Percentiles rank a stretch among this genome's conserved stretches.
phyloP scores from a whole-genome alignment of 2,113 vertebrate species.

The Etheostoma spectabile region DNA sequence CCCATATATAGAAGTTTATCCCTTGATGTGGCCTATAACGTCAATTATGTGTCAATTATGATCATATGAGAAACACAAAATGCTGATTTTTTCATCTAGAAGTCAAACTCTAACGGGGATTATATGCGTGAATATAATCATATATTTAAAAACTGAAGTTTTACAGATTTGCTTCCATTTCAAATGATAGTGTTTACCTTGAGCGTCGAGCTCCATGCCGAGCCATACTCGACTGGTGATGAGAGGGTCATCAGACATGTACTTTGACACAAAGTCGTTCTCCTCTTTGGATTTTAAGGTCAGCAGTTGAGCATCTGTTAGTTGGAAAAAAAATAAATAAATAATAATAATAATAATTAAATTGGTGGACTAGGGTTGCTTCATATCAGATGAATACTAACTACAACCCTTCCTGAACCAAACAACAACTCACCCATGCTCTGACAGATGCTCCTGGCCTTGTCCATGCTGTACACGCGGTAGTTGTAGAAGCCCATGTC shows the following conservation, averaged over 20 bases:
- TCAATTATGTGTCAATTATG: background rate
- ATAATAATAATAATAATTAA: no score
- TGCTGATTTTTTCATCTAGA: background rate
- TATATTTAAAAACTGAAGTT: background rate
- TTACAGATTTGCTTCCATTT: background rate
- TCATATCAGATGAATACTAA: conserved; percentile 24
- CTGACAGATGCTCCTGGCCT: conserved; percentile 86
- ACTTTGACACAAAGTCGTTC: conserved; percentile 89
- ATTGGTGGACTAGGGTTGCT: background rate
- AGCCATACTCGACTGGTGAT: conserved; percentile 93
- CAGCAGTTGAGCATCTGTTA: conserved; percentile 88
- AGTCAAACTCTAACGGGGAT: background rate
- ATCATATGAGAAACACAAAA: background rate
- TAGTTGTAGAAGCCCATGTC: conserved; percentile 89
- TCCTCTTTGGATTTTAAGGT: conserved; percentile 90
- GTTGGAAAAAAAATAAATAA: background rate
- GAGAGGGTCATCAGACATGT: conserved; percentile 85
- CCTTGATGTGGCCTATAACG: no score
- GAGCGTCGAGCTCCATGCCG: conserved; percentile 74
- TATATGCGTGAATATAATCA: background rate
- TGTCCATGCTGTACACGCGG: conserved; percentile 81
- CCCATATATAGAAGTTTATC: no score
- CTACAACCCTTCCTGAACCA: background rate
- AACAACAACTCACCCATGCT: conserved; percentile 83
- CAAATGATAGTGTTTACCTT: conserved; percentile 76